Evolutionary conservation across 2,888 invertebrate species (phyloP), one percentile per base, ranked within the genome.

Genomic region (Celastrina argiolus): DNA sequence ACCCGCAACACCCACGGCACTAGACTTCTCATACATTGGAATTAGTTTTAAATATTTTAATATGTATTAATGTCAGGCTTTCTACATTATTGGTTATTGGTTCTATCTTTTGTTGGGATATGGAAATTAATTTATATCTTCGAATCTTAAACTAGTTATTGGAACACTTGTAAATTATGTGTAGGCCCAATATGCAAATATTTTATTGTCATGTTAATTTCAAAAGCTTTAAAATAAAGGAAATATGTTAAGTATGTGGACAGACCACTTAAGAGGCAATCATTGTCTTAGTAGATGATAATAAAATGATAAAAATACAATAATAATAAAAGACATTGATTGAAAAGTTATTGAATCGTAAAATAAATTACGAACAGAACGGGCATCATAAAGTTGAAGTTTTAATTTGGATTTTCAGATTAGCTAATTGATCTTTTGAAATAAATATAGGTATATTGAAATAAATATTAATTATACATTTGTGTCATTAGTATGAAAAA

Each of bases 61-160:
- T 87, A 85, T 87, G 85, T 84, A 87, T 86, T 85, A 85, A 85
- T 82, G 84, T 83, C 86, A 83, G 80, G 79, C 81, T 83, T 84
- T 83, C 79, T 81, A 83, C 80, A 76, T 81, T 86, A 87, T 87
- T 84, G 85, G 85, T 86, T 86, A 86, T 87, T 84, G 84, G 84
- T 82, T 77, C 72, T 74, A 71, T 75, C 82, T 81, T 83, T 87
- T 86, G 85, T 87, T 83, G 76, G 77, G 76, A 76, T 85, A 85
- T 85, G 85, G 78, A 80, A 83, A 86, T 84, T 78, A 75, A 70
- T 71, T 67, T 68, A 73, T 76, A 76, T 78, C 77, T 79, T 78
- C 80, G 51, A 5, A 68, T 71, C 63, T 63, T 63, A 67, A 69
- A 69, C 68, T 66, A 59, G 65, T 70, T 51, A 59, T 59, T 34